Evolutionary conservation across 1,140 invertebrate species (phyloP).

Genomic region (Zaprionus ornatus): DNA sequence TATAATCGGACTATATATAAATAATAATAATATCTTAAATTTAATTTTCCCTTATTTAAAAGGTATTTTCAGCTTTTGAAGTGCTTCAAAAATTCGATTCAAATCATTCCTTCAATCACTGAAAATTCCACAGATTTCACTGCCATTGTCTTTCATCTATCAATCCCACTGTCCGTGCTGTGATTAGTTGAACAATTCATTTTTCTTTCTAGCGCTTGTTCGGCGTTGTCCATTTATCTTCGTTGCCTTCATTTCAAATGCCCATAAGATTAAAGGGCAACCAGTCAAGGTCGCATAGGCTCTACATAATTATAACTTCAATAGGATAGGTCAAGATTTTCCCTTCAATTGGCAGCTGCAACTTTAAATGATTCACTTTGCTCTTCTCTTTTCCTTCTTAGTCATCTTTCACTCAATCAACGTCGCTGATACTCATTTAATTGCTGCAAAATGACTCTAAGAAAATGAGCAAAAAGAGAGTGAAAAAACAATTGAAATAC

Average conservation of each 20-base stretch:
- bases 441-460: slow-evolving; percentile 20
- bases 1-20: too few relatives aligned
- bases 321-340: neutral
- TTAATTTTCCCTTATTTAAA: too few relatives aligned
- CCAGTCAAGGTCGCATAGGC: neutral
- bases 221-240: slow-evolving; percentile 59
- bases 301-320: neutral
- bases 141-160: neutral
- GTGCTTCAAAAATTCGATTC: too few relatives aligned
- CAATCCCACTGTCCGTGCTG: slow-evolving; percentile 2
- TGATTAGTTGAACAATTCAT: slow-evolving; percentile 1
- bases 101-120: neutral
- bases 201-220: neutral
- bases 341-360: neutral
- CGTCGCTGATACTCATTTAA: slow-evolving; percentile 14
- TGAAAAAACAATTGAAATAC: slow-evolving; percentile 25
- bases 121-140: neutral
- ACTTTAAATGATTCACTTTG: neutral
- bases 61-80: too few relatives aligned
- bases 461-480: neutral
- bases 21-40: too few relatives aligned
- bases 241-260: slow-evolving; percentile 33
- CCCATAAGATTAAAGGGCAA: neutral
- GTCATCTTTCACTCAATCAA: neutral
- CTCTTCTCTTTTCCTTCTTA: neutral